Percentiles rank a stretch among this genome's conserved stretches.
Conservation (phyloP, 2,797 vertebrate genomes). For the Triplophysa yarkandensis region DNA sequence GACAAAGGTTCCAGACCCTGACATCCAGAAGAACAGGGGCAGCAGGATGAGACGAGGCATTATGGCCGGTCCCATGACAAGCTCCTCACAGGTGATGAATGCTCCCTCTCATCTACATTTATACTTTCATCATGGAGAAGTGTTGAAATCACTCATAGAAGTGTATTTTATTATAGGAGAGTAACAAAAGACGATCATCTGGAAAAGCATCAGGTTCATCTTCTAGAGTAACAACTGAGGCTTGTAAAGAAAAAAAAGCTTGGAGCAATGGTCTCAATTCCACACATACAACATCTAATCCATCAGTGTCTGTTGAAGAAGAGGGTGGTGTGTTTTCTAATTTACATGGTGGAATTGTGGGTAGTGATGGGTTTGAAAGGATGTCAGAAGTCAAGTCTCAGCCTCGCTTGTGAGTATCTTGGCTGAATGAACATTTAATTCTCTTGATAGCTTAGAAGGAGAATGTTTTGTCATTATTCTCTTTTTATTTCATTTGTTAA, state of each 20-base stretch:
- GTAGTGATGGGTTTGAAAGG: constrained; percentile 51
- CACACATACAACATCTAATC: not conserved
- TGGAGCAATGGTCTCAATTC: constrained; percentile 1
- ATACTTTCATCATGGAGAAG: not conserved
- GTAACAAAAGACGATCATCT: constrained; percentile 64
- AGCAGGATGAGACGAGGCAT: constrained; percentile 79
- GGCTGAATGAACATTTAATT: too few species aligned
- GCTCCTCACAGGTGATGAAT: constrained; percentile 78
- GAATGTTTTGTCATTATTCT: too few species aligned
- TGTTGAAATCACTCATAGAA: not conserved
- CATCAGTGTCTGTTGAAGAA: constrained; percentile 7
- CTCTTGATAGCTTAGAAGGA: too few species aligned
- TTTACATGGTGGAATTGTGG: constrained; percentile 23
- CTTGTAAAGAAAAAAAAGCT: constrained; percentile 25
- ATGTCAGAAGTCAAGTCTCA: constrained; percentile 31
- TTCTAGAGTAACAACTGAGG: constrained; percentile 53
- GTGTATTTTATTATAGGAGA: constrained; percentile 61
- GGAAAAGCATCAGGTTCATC: constrained; percentile 55
- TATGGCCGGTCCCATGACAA: constrained; percentile 80
- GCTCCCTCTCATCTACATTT: not conserved
- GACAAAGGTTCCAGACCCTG: constrained; percentile 60
- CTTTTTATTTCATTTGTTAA: too few species aligned
- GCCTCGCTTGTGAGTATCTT: constrained; percentile 62
- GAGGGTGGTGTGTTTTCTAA: constrained; percentile 10
- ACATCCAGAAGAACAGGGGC: constrained; percentile 70